Evolutionary conservation across 2,113 vertebrate species (phyloP).

Genomic region (Periophthalmodon schlosseri): DNA sequence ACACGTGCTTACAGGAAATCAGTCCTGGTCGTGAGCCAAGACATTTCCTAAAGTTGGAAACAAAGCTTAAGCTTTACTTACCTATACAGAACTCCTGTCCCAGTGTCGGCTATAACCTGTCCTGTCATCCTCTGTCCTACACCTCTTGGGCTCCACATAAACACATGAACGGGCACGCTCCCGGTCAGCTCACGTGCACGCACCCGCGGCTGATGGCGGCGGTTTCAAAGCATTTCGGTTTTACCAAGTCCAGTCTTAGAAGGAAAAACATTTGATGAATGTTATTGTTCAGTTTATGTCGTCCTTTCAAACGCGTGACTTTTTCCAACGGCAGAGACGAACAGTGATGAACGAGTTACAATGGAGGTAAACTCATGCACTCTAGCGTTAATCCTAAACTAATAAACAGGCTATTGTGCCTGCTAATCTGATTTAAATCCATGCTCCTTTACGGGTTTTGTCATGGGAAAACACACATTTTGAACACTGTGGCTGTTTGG

Average conservation of each 20-base stretch:
- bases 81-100: neutral
- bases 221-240: constrained; percentile 51
- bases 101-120: too few species aligned
- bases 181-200: constrained; percentile 17
- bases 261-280: neutral
- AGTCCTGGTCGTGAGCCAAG: neutral
- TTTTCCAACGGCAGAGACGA: neutral
- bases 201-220: constrained; percentile 32
- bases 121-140: neutral
- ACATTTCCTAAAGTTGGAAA: neutral
- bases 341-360: constrained; percentile 36
- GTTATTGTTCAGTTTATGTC: neutral
- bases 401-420: neutral
- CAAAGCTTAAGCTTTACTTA: neutral
- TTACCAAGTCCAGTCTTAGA: neutral
- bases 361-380: constrained; percentile 63
- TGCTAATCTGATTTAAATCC: neutral
- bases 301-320: neutral
- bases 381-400: neutral
- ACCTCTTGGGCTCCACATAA: neutral
- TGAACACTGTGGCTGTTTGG: too few species aligned
- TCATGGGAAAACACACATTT: neutral
- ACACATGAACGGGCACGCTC: constrained; percentile 17
- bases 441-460: neutral
- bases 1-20: constrained; percentile 50